A percentile compares a stretch with the other conserved stretches of the same genome.
Conservation (phyloP, 2,797 vertebrate species). For the Pantherophis alleghaniensis region DNA sequence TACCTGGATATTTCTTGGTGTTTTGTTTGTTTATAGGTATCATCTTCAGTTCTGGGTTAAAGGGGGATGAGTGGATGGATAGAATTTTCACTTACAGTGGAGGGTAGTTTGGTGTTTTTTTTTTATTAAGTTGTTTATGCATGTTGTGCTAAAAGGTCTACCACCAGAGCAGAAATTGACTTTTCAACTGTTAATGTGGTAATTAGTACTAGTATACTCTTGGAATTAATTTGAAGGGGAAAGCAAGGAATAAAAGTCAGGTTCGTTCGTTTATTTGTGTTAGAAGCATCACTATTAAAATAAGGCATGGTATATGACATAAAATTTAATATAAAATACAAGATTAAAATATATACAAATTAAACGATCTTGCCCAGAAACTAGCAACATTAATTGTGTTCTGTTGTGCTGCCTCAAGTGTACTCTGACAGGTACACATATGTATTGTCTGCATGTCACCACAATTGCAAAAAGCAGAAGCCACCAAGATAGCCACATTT, state of each 20-base stretch:
- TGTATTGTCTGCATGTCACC: neutral
- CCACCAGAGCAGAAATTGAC: neutral
- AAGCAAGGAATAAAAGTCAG: neutral
- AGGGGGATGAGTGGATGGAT: neutral
- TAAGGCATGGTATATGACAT: neutral
- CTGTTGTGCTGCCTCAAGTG: neutral
- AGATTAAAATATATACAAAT: neutral
- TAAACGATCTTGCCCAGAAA: neutral
- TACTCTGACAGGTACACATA: neutral
- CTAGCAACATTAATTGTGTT: neutral
- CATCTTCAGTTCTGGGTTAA: neutral
- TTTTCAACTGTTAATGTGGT: neutral
- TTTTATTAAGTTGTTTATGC: neutral
- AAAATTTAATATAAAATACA: neutral
- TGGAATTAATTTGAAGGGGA: neutral
- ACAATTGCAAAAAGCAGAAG: too few relatives aligned
- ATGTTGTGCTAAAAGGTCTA: neutral
- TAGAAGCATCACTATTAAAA: neutral
- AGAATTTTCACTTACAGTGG: neutral
- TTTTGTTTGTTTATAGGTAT: neutral
- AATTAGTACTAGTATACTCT: neutral
- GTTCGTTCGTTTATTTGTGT: neutral
- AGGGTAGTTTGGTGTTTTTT: neutral
- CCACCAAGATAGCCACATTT: neutral
- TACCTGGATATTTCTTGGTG: neutral